These are phyloP conservation scores for Propithecus deckenii DNA, from an alignment of 2,797 vertebrate genomes.

Conservation along the genomic window DNA sequence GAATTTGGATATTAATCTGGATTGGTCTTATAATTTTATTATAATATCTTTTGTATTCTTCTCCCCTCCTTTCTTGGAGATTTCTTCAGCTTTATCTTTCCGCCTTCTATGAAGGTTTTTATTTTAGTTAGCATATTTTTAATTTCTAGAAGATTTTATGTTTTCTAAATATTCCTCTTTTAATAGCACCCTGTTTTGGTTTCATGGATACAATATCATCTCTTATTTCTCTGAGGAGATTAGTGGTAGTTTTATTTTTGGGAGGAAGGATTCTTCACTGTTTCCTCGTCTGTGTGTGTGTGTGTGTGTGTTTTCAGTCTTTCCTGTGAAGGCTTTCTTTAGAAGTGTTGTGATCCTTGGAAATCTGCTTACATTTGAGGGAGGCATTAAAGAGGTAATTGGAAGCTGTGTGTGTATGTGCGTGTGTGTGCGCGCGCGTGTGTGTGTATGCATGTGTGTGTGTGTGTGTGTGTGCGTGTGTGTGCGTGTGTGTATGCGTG, in stretches of 20 bases:
- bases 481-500: background rate
- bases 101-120: background rate
- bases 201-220: background rate
- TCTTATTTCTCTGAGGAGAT: background rate
- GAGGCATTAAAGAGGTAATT: background rate
- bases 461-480: too few species aligned
- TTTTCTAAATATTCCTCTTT: slow-evolving; percentile 13
- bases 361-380: background rate
- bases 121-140: slow-evolving; percentile 43
- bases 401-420: background rate
- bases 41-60: background rate
- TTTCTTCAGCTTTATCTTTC: background rate
- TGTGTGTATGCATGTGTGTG: background rate
- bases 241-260: slow-evolving; percentile 1
- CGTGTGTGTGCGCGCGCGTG: background rate
- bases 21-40: background rate
- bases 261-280: background rate
- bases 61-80: background rate
- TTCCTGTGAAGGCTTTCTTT: background rate
- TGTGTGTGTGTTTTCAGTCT: background rate
- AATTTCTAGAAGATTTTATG: slow-evolving; percentile 3
- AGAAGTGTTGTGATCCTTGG: background rate
- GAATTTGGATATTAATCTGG: background rate
- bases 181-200: background rate
- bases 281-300: background rate